These are phyloP conservation scores for Idaea biselata DNA, from an alignment of 2,888 invertebrate species.

Conservation along the genomic window DNA sequence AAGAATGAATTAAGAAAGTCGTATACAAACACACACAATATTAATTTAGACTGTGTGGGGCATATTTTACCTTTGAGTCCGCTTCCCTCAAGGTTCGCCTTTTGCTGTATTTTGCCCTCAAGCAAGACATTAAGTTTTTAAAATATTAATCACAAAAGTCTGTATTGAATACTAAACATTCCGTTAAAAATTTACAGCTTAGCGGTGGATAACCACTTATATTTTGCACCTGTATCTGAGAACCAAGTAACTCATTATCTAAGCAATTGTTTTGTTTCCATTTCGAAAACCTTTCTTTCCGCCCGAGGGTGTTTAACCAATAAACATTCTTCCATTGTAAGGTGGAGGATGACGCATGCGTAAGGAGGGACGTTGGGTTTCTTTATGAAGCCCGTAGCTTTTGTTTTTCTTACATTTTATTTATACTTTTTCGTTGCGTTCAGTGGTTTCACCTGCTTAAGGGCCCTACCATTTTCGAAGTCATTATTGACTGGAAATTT, in stretches of 20 bases:
- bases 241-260: not conserved
- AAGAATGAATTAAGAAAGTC: too few species aligned
- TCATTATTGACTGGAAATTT: too few species aligned
- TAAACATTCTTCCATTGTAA: not conserved
- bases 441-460: not conserved
- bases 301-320: not conserved
- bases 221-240: not conserved
- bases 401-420: not conserved
- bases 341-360: conserved; percentile 1
- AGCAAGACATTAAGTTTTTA: too few species aligned
- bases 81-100: too few species aligned
- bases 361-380: not conserved
- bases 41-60: too few species aligned
- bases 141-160: too few species aligned
- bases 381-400: not conserved
- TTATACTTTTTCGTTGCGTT: not conserved
- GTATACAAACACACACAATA: too few species aligned
- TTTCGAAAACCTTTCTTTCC: not conserved
- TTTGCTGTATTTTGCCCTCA: too few species aligned
- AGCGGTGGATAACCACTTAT: not conserved
- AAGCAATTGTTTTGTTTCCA: not conserved
- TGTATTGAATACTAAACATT: too few species aligned
- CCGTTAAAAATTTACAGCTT: too few species aligned
- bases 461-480: too few species aligned
- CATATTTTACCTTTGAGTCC: too few species aligned